A percentile compares a stretch with the other conserved stretches of the same genome.
These are phyloP conservation scores for Microplitis manilae DNA, from an alignment of 2,888 invertebrate species.

Conservation along the genomic window DNA sequence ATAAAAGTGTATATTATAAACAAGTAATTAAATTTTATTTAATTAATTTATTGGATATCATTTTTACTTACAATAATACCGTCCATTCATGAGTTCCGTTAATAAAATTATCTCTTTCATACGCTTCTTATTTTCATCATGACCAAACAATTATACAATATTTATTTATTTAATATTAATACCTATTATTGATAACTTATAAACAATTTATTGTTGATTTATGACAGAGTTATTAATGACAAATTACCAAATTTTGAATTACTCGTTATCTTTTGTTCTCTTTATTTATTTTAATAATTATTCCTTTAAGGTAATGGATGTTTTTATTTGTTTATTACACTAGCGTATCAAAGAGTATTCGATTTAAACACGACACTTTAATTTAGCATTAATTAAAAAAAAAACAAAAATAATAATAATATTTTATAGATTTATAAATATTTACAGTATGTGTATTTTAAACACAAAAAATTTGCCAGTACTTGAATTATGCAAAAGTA, in stretches of 20 bases:
- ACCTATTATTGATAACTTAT: neutral
- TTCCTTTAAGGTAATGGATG: neutral
- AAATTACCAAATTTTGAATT: neutral
- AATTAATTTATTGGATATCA: neutral
- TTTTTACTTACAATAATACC: neutral
- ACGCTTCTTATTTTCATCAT: neutral
- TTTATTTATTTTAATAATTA: neutral
- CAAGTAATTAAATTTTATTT: neutral
- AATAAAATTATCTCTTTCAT: neutral
- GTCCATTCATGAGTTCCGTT: neutral
- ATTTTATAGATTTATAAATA: neutral
- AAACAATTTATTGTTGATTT: neutral
- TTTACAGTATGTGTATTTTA: neutral
- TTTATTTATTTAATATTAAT: neutral
- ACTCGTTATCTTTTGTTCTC: neutral
- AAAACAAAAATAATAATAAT: neutral
- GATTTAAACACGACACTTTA: neutral
- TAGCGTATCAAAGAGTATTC: neutral
- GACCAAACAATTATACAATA: neutral
- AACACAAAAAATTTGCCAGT: neutral
- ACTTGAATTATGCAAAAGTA: conserved; percentile 13
- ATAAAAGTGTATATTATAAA: neutral
- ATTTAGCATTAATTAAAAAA: neutral
- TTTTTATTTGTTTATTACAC: neutral
- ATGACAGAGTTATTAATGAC: neutral